A percentile compares a stretch with the other conserved stretches of the same genome.
Evolutionary conservation across 2,113 vertebrate genomes (phyloP).

Genomic region (Petrocephalus microphthalmus): DNA sequence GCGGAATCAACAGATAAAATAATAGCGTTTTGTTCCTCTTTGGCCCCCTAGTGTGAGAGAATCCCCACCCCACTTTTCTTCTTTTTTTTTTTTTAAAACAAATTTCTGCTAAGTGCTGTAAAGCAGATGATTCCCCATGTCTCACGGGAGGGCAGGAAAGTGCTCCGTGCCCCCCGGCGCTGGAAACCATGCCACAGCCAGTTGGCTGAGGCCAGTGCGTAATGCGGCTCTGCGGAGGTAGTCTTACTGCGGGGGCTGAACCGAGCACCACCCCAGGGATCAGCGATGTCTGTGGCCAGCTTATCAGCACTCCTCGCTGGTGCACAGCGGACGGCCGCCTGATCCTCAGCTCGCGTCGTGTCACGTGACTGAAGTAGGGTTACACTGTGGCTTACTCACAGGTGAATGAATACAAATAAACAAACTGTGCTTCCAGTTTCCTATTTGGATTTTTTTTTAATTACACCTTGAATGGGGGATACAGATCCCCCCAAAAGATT

Average conservation of each 20-base stretch:
- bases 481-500: background rate
- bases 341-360: background rate
- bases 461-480: background rate
- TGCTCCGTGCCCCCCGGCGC: constrained; percentile 1
- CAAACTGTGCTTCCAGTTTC: background rate
- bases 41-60: background rate
- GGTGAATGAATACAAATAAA: constrained; percentile 4
- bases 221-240: constrained; percentile 19
- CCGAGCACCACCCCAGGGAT: constrained; percentile 34
- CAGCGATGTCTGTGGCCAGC: constrained; percentile 40
- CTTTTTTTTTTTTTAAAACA: background rate
- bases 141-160: constrained; percentile 1
- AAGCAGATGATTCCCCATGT: constrained; percentile 6
- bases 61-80: background rate
- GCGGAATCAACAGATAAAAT: background rate
- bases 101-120: background rate
- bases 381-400: background rate
- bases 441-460: background rate
- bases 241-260: constrained; percentile 26
- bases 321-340: constrained; percentile 17
- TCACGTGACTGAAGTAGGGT: background rate
- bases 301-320: constrained; percentile 39
- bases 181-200: constrained; percentile 11
- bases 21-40: background rate
- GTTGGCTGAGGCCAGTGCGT: background rate